Evolutionary conservation across 2,113 vertebrate genomes (phyloP).

Genomic region (Marmota monax): DNA sequence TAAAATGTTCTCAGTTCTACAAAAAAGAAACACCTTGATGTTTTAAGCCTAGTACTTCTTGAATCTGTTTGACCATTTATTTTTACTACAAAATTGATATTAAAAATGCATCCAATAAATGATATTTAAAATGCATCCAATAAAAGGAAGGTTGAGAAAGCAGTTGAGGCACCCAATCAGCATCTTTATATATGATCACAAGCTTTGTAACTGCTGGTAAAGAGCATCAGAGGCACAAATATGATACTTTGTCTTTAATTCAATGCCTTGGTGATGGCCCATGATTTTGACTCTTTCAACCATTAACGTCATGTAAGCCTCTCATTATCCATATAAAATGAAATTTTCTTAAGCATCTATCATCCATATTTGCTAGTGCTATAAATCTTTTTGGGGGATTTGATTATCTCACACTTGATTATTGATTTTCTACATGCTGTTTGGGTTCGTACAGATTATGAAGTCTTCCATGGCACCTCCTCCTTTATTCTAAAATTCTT

Average conservation of each 20-base stretch:
- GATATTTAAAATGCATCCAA: too few species aligned
- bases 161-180: not conserved
- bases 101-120: too few species aligned
- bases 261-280: not conserved
- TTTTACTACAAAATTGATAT: too few species aligned
- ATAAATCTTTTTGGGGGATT: not conserved
- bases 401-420: not conserved
- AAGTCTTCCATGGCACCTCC: not conserved
- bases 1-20: too few species aligned
- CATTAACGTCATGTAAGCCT: not conserved
- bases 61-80: too few species aligned
- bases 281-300: not conserved
- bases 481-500: not conserved
- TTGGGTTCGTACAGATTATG: not conserved
- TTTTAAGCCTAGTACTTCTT: too few species aligned
- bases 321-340: not conserved
- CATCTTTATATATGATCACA: not conserved
- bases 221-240: not conserved
- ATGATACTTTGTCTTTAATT: not conserved
- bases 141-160: not conserved
- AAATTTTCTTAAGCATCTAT: not conserved
- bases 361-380: not conserved
- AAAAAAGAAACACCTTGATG: too few species aligned
- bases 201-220: not conserved
- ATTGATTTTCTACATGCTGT: not conserved